These are phyloP conservation scores for Epirrhoe alternata DNA, from an alignment of 2,888 invertebrate species.

Conservation along the genomic window DNA sequence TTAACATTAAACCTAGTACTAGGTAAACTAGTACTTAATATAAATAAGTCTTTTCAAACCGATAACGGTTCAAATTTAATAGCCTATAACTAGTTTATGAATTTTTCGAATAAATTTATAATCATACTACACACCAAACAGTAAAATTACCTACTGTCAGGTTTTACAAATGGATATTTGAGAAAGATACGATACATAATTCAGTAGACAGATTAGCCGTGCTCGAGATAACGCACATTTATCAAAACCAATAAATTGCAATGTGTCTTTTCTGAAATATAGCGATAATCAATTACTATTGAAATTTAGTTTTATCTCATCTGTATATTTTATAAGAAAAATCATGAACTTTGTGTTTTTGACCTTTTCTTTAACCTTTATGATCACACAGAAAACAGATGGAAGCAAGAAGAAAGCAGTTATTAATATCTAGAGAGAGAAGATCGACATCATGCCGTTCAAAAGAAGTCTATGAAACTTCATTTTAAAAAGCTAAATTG, in stretches of 20 bases:
- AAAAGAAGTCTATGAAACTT: too few species aligned
- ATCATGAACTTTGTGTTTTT: conserved; percentile 57
- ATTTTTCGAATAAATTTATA: conserved; percentile 3
- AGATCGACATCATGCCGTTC: too few species aligned
- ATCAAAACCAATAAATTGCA: conserved; percentile 46
- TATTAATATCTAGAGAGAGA: too few species aligned
- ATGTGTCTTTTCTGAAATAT: conserved; percentile 45
- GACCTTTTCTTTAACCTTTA: conserved; percentile 54
- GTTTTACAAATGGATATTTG: conserved; percentile 25
- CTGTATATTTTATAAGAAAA: conserved; percentile 58
- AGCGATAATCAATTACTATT: conserved; percentile 52
- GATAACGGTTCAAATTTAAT: not conserved
- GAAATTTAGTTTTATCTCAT: conserved; percentile 50
- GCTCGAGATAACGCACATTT: conserved; percentile 40
- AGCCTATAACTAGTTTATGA: not conserved
- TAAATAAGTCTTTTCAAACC: not conserved
- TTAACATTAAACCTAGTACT: too few species aligned
- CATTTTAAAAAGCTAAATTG: too few species aligned
- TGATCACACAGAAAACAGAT: conserved; percentile 11
- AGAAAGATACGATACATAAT: conserved; percentile 36
- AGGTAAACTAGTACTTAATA: not conserved
- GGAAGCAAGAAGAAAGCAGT: not conserved
- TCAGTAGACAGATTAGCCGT: conserved; percentile 39
- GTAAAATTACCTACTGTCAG: conserved; percentile 7
- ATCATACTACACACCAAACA: not conserved